Evolutionary conservation across 2,113 vertebrate species (phyloP).

Genomic region (Thalassarche chlororhynchos): DNA sequence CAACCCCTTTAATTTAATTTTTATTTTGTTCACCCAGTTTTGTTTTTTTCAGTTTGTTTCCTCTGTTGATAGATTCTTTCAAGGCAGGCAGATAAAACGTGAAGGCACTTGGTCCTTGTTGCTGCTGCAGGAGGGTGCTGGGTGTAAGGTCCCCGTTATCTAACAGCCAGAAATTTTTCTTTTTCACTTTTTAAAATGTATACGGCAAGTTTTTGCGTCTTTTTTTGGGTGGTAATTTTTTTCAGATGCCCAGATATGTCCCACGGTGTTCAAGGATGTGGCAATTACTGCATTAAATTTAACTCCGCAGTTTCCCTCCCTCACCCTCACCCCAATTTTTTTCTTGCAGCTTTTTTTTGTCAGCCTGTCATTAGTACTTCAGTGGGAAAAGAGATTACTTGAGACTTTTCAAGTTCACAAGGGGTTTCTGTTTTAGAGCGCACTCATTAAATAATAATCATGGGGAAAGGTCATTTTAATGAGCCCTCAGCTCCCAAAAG

Average conservation of each 20-base stretch:
- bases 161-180: background rate
- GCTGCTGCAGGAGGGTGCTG: background rate
- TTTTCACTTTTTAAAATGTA: background rate
- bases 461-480: constrained; percentile 67
- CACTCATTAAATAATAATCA: constrained; percentile 66
- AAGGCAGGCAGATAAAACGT: background rate
- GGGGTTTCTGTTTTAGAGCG: constrained; percentile 53
- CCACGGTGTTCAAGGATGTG: background rate
- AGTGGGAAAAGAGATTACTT: constrained; percentile 27
- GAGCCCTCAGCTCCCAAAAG: constrained; percentile 44
- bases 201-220: background rate
- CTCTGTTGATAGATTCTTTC: background rate
- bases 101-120: background rate
- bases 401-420: constrained; percentile 50
- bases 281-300: constrained; percentile 41
- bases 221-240: background rate
- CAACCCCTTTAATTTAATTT: background rate
- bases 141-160: background rate
- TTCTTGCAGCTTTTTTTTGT: constrained; percentile 19
- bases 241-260: background rate
- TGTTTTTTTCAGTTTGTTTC: background rate
- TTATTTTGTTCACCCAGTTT: background rate
- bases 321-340: background rate
- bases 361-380: constrained; percentile 30
- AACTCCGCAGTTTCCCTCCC: background rate